Conservation (phyloP, 2,888 invertebrate species). For the Antheraea assamensis region DNA sequence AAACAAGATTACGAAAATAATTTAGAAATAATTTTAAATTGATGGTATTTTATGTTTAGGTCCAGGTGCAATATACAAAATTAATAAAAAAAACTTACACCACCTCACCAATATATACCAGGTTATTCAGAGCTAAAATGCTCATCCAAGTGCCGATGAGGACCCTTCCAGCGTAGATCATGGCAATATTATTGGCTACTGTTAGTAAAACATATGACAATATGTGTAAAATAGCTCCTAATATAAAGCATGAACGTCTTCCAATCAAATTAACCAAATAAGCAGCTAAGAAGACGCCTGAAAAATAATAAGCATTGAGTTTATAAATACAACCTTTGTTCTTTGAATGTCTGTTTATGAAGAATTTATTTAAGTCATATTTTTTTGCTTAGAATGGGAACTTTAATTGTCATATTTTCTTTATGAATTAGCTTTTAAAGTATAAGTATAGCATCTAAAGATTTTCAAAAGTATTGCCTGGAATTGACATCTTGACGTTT, state of each 20-base stretch:
- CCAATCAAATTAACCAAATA: constrained; percentile 26
- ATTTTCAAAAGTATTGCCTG: no score
- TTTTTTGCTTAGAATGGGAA: no score
- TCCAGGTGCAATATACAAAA: background rate
- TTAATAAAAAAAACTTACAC: constrained; percentile 23
- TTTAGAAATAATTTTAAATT: no score
- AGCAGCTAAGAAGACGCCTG: constrained; percentile 26
- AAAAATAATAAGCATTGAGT: background rate
- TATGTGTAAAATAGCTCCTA: constrained; percentile 20
- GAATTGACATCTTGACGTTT: no score
- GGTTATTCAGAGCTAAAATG: constrained; percentile 5
- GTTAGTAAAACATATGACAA: constrained; percentile 15
- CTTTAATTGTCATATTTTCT: no score
- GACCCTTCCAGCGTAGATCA: constrained; percentile 14
- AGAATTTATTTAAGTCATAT: no score
- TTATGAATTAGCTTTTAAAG: no score
- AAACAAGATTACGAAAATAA: no score
- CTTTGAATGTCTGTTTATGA: no score
- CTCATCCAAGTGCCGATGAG: background rate
- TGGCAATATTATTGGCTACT: constrained; percentile 3
- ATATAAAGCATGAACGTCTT: constrained; percentile 24
- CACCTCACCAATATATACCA: constrained; percentile 31
- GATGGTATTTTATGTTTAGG: no score
- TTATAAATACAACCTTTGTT: no score
- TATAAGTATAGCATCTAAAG: no score